A percentile compares a stretch with the other conserved stretches of the same genome.
Evolutionary conservation across 2,113 vertebrate species (phyloP).

Genomic region (Gobius niger): DNA sequence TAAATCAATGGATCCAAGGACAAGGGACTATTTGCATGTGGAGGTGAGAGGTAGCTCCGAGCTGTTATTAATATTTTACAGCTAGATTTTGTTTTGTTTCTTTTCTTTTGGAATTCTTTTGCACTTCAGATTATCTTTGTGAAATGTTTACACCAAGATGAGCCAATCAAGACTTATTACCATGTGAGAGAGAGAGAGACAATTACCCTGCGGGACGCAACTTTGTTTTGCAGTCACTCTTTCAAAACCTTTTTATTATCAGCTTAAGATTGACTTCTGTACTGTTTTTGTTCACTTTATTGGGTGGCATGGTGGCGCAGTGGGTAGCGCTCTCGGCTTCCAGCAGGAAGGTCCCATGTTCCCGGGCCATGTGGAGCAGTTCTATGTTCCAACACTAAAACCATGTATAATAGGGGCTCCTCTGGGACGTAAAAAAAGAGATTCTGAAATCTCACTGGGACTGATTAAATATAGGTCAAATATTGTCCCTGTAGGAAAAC

Average conservation of each 20-base stretch:
- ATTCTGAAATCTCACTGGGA: too few relatives aligned
- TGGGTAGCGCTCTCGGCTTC: too few relatives aligned
- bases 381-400: too few relatives aligned
- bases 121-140: background rate
- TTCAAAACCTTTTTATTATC: background rate
- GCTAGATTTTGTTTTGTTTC: background rate
- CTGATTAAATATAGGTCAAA: too few relatives aligned
- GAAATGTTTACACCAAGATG: background rate
- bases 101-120: background rate
- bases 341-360: too few relatives aligned
- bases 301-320: too few relatives aligned
- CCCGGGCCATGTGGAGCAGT: too few relatives aligned
- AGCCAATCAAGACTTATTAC: background rate
- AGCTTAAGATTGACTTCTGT: background rate
- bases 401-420: too few relatives aligned
- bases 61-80: background rate
- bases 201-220: background rate
- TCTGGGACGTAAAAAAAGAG: too few relatives aligned
- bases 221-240: background rate
- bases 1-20: constrained; percentile 3
- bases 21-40: background rate
- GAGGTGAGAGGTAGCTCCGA: background rate
- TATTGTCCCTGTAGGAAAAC: too few relatives aligned
- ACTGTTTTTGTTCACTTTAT: too few relatives aligned
- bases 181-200: background rate